Evolutionary conservation across 2,113 vertebrate species (phyloP), one percentile per base, ranked within the genome.

Genomic region (Coturnix japonica): DNA sequence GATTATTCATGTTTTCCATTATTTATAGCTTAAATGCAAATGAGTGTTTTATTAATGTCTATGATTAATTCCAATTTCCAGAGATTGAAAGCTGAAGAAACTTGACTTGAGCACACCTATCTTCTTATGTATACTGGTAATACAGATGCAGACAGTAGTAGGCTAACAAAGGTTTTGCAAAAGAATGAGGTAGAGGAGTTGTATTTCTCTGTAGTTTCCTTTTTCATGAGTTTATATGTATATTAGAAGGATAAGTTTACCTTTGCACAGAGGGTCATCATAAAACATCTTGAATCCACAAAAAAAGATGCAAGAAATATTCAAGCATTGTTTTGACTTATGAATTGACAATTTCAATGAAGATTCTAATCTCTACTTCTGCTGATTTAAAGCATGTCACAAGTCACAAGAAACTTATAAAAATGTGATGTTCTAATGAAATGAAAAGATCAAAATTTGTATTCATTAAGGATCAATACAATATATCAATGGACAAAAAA

Each of bases 21-120:
- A 91, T 77, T 85, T 77, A 87, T 43, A 92, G 25, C 33, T 76
- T 39, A 73, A 70, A 91, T 82, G 72, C 15, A 82, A 93, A 85
- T 46, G 7, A 70, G 9, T 39, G 9, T 23, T 72, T 79, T 85
- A 81, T 83, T 93, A 80, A 90, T 87, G 37, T 56, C 72, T 81
- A 3, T 43, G 53, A 77, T 39, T 76, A 59, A 49, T 7, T 80
- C 37, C 31, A 49, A 15, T 59, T 87, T 85, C 47, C 37, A 77
- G 81, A 91, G 46, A 66, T 49, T 35, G 37, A 91, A 77, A 80
- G 19, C 78, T 73, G 64, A 61, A 47, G 41, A 60, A 85, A 16
- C 35, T 63, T 89, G 60, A 70, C 23, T 56, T 59, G 33, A 56
- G 8, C 17, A 41, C 17, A 25, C n/a, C n/a, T 57, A 43, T 67